Percentiles rank a stretch among this genome's conserved stretches.
These are phyloP conservation scores for Synergus itoensis DNA, from an alignment of 2,888 invertebrate species.

Conservation along the genomic window DNA sequence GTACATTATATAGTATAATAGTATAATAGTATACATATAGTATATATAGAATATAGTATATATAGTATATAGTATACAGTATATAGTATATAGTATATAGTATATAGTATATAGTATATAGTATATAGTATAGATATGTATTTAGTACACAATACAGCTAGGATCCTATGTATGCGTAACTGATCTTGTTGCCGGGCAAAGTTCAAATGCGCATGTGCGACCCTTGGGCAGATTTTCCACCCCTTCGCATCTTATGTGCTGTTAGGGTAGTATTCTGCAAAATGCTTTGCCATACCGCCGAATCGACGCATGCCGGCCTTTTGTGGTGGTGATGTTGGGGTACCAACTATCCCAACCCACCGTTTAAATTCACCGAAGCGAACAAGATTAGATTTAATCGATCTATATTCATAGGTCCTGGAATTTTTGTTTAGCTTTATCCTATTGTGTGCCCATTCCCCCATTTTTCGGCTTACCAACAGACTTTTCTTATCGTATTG, in stretches of 20 bases:
- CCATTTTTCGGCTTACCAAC: background rate
- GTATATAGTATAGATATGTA: background rate
- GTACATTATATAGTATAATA: background rate
- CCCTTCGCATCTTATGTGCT: slow-evolving; percentile 44
- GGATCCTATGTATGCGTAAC: background rate
- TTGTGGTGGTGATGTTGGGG: slow-evolving; percentile 33
- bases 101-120: background rate
- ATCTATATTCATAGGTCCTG: slow-evolving; percentile 18
- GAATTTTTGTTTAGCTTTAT: slow-evolving; percentile 20
- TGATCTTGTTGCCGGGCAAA: slow-evolving; percentile 27
- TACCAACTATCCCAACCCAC: slow-evolving; percentile 24
- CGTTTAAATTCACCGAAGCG: slow-evolving; percentile 24
- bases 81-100: background rate
- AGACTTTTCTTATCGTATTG: background rate
- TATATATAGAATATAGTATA: background rate
- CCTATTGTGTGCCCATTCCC: background rate
- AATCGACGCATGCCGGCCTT: slow-evolving; percentile 41
- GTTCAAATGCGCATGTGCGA: slow-evolving; percentile 4
- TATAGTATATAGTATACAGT: background rate
- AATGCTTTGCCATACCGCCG: slow-evolving; percentile 34
- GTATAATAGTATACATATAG: too few species aligned
- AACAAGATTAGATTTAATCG: slow-evolving; percentile 40
- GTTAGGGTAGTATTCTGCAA: slow-evolving; percentile 45
- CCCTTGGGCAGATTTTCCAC: slow-evolving; percentile 46
- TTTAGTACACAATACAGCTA: background rate